Evolutionary conservation across 2,797 vertebrate species (phyloP), one percentile per base, ranked within the genome.

Genomic region (Dryobates pubescens): DNA sequence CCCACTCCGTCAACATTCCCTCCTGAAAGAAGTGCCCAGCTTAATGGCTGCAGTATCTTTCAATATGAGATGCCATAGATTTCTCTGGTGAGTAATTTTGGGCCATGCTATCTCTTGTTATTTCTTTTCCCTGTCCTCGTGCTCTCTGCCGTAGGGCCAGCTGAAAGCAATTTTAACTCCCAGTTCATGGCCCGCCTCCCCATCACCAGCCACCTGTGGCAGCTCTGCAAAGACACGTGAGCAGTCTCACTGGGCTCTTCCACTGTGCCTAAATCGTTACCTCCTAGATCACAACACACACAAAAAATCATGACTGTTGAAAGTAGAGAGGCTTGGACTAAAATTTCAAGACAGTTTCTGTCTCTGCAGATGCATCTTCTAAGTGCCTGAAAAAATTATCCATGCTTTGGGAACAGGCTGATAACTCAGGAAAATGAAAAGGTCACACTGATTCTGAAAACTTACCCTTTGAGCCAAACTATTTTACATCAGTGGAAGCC

Each of bases 351-450:
- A 47, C 5, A 19, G 17, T n/a, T 79, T 73, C n/a, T 76, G 13
- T 67, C n/a, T 79, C 56, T 43, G 49, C 9, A 89, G 59, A 36
- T 17, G 62, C 1, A 1, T 83, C 82, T 76, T 71, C 57, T 27
- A 86, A 64, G 30, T 32, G 24, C 14, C 56, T 80, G 62, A 63
- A 88, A 81, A 81, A 67, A 58, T 74, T 67, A 68, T 34, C 54
- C 11, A 7, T 27, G 38, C 24, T 53, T 17, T 7, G 7, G 47
- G 27, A 93, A 73, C 15, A 61, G 57, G 53, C 57, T 71, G 73
- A 69, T 61, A 91, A 86, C 32, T 70, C 47, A 84, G 68, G 77
- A 53, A 64, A 84, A 71, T 18, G 27, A n/a, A 95, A 84, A 92
- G 72, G 86, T 87, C 90, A 88, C 22, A 10, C 3, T 32, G 30